These are phyloP conservation scores for Temnothorax nylanderi DNA, from an alignment of 1,140 invertebrate species.

Conservation along the genomic window DNA sequence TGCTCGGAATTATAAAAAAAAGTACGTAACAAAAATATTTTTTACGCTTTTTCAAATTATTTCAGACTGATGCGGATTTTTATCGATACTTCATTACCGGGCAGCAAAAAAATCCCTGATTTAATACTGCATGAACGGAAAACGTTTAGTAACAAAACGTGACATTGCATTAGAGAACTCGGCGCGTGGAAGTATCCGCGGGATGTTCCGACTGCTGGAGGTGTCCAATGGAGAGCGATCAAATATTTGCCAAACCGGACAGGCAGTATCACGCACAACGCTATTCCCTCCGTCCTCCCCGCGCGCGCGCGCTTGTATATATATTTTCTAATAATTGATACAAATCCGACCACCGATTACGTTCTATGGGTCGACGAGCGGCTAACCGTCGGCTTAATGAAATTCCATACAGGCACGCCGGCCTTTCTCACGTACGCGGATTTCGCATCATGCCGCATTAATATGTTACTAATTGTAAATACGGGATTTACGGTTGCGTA, in stretches of 20 bases:
- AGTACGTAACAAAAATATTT: neutral
- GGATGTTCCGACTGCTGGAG: conserved; percentile 66
- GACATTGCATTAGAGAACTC: conserved; percentile 47
- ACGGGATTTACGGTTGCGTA: conserved; percentile 69
- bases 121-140: neutral
- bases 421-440: conserved; percentile 62
- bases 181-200: conserved; percentile 61
- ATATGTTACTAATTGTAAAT: conserved; percentile 76
- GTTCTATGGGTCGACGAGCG: conserved; percentile 74
- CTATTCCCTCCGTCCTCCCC: neutral
- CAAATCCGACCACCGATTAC: conserved; percentile 75
- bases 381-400: conserved; percentile 76
- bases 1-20: neutral
- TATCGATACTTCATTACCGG: neutral
- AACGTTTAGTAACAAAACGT: conserved; percentile 49
- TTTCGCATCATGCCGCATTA: conserved; percentile 74
- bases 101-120: neutral
- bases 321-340: conserved; percentile 77
- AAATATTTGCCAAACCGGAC: conserved; percentile 72
- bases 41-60: neutral
- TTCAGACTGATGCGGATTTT: conserved; percentile 9
- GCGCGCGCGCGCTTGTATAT: conserved; percentile 63
- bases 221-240: conserved; percentile 73
- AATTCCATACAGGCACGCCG: conserved; percentile 72
- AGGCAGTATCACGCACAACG: conserved; percentile 58